phyloP scores from a whole-genome alignment of 2,888 invertebrate genomes.

The Eulithis prunata region DNA sequence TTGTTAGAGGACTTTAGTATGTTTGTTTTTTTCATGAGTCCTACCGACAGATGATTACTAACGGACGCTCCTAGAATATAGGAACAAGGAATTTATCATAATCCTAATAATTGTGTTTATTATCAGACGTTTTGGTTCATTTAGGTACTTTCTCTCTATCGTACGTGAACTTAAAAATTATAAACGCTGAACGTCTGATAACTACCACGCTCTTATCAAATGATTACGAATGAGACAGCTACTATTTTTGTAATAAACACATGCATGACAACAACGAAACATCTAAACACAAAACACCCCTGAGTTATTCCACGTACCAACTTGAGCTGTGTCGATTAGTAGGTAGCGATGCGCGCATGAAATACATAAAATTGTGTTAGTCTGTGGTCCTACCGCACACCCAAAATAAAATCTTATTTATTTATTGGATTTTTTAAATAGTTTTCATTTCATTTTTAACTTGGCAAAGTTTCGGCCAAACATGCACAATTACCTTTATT shows the following conservation, averaged over 20 bases:
- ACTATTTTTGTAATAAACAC: neutral
- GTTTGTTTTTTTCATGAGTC: too few relatives aligned
- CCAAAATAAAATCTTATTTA: slow-evolving; percentile 4
- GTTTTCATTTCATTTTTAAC: neutral
- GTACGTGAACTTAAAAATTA: too few relatives aligned
- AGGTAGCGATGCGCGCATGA: slow-evolving; percentile 63
- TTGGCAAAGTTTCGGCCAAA: slow-evolving; percentile 31
- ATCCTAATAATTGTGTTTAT: neutral
- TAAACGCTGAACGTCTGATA: neutral
- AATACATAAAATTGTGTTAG: slow-evolving; percentile 72
- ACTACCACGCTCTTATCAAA: neutral
- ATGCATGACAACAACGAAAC: slow-evolving; percentile 29
- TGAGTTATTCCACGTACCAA: slow-evolving; percentile 69
- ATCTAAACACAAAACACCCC: slow-evolving; percentile 42
- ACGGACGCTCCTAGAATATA: too few relatives aligned
- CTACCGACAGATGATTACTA: too few relatives aligned
- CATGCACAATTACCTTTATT: slow-evolving; percentile 22
- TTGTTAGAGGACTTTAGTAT: too few relatives aligned
- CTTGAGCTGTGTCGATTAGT: slow-evolving; percentile 75
- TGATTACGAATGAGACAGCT: neutral
- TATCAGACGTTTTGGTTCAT: neutral
- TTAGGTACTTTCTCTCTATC: too few relatives aligned
- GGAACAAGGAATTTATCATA: neutral
- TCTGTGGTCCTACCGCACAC: slow-evolving; percentile 37
- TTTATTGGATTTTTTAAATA: neutral